These are phyloP conservation scores for Benthosema pterotum DNA, from an alignment of 2,797 vertebrate genomes.

Conservation along the genomic window DNA sequence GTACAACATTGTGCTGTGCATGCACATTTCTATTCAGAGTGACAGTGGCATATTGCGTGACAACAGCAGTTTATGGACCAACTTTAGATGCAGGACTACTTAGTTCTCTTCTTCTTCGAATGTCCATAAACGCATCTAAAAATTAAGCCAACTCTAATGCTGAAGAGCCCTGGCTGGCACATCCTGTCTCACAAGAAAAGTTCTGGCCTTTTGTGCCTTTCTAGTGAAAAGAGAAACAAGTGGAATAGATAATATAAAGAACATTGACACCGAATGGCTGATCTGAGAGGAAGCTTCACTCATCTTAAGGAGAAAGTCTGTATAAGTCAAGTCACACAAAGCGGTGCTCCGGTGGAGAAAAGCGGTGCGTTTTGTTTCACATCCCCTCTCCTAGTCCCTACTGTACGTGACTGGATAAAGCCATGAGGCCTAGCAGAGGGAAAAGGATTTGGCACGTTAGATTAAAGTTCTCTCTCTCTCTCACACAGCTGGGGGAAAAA, in stretches of 20 bases:
- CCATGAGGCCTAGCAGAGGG: conserved; percentile 8
- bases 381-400: conserved; percentile 14
- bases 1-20: neutral
- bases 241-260: conserved; percentile 54
- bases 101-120: neutral
- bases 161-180: neutral
- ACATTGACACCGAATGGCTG: conserved; percentile 30
- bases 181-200: neutral
- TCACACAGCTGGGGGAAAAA: conserved; percentile 12
- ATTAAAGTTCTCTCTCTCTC: conserved; percentile 27
- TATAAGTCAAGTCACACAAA: conserved; percentile 31
- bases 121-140: neutral
- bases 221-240: conserved; percentile 14
- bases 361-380: conserved; percentile 34
- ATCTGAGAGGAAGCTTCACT: conserved; percentile 23
- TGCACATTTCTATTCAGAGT: neutral
- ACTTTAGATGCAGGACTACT: neutral
- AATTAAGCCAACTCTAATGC: neutral
- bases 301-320: conserved; percentile 46
- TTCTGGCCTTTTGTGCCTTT: conserved; percentile 21
- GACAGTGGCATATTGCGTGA: neutral
- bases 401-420: conserved; percentile 32
- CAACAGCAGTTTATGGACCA: neutral
- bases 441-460: conserved; percentile 24
- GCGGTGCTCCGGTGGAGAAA: neutral